These are phyloP conservation scores for Myodes glareolus DNA, from an alignment of 2,113 vertebrate genomes.

Conservation along the genomic window DNA sequence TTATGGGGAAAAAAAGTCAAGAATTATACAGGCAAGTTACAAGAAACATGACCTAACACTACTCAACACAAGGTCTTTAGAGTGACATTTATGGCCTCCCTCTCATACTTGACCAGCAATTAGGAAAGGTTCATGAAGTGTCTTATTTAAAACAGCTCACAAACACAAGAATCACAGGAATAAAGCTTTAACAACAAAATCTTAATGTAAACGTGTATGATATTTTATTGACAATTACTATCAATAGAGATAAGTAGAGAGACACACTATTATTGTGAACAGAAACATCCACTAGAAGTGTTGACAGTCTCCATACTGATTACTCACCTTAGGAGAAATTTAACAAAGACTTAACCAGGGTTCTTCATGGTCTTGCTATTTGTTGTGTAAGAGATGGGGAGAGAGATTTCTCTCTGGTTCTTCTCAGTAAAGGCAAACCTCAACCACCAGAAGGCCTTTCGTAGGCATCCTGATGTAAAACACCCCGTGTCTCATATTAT, in stretches of 20 bases:
- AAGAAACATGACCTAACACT: neutral
- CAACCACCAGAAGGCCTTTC: accelerated
- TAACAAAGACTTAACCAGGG: neutral
- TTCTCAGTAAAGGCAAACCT: neutral
- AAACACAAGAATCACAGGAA: neutral
- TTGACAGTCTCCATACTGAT: neutral
- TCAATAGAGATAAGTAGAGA: neutral
- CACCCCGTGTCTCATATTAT: neutral
- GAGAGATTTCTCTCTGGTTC: too few species aligned
- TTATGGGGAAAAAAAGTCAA: conserved; percentile 18
- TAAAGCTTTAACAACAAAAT: neutral
- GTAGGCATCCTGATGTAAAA: neutral
- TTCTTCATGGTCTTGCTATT: neutral
- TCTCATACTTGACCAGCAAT: neutral
- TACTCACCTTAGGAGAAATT: neutral
- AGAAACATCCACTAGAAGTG: neutral
- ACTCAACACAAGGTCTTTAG: neutral
- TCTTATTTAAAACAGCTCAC: neutral
- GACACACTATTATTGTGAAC: neutral
- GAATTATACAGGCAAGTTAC: neutral
- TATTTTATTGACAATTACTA: conserved; percentile 6
- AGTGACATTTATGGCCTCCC: neutral
- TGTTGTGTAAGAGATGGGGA: neutral
- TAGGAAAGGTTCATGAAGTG: neutral
- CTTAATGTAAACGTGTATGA: neutral